Conservation (phyloP, 2,888 invertebrate genomes). For the Platycheirus albimanus region DNA sequence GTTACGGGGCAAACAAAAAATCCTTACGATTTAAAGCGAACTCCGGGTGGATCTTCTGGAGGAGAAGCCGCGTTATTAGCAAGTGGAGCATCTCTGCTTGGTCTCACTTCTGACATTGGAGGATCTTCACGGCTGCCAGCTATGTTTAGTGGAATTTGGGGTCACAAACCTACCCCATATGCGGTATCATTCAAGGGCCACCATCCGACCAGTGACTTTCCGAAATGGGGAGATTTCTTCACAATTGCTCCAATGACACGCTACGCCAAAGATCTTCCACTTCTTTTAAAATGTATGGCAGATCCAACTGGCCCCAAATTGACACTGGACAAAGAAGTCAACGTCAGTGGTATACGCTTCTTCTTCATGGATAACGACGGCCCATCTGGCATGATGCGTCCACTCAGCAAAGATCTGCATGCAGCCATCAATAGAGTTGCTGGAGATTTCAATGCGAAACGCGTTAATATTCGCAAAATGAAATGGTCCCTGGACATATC, state of each 20-base stretch:
- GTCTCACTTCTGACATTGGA: constrained; percentile 94
- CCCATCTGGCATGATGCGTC: constrained; percentile 85
- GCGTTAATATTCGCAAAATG: constrained; percentile 86
- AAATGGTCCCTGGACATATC: constrained; percentile 87
- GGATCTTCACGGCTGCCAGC: constrained; percentile 95
- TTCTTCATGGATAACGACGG: constrained; percentile 92
- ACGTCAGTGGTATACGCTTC: constrained; percentile 86
- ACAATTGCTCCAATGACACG: constrained; percentile 93
- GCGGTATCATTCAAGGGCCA: constrained; percentile 87
- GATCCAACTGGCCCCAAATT: constrained; percentile 84
- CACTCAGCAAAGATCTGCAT: constrained; percentile 81
- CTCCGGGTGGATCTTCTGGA: constrained; percentile 95
- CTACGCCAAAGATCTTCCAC: constrained; percentile 91
- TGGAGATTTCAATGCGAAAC: constrained; percentile 81
- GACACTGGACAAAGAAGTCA: constrained; percentile 83
- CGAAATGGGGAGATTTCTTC: constrained; percentile 87
- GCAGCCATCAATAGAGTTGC: constrained; percentile 82
- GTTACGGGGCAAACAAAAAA: constrained; percentile 94
- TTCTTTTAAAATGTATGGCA: constrained; percentile 88
- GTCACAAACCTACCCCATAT: constrained; percentile 93
- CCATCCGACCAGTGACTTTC: constrained; percentile 85
- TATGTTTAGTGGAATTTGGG: constrained; percentile 95
- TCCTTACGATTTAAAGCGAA: constrained; percentile 92
- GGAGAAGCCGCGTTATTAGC: constrained; percentile 91
- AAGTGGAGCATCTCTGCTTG: constrained; percentile 91